phyloP scores from a whole-genome alignment of 2,113 vertebrate genomes.

The Rattus norvegicus region DNA sequence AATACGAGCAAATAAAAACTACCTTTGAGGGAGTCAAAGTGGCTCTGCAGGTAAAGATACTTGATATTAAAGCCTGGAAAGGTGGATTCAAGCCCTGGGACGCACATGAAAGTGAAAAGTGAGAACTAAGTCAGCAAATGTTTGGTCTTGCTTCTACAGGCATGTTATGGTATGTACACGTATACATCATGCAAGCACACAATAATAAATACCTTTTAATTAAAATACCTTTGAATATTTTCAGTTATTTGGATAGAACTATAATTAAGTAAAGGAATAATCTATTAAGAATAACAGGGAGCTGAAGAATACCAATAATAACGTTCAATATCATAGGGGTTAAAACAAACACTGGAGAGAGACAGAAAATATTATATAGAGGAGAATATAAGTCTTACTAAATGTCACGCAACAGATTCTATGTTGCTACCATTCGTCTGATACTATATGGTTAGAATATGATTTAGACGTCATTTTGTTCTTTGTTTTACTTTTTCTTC shows the following conservation, averaged over 20 bases:
- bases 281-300: slow-evolving; percentile 41
- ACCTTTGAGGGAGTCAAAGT: not conserved
- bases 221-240: not conserved
- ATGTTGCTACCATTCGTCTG: not conserved
- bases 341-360: not conserved
- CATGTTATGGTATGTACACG: not conserved
- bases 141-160: not conserved
- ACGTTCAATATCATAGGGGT: not conserved
- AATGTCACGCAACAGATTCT: slow-evolving; percentile 3
- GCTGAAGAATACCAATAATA: not conserved
- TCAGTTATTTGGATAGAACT: slow-evolving; percentile 20
- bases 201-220: not conserved
- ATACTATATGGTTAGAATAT: slow-evolving; percentile 19
- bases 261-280: slow-evolving; percentile 52
- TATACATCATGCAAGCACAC: not conserved
- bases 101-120: not conserved
- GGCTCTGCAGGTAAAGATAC: not conserved
- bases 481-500: not conserved
- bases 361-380: slow-evolving; percentile 46
- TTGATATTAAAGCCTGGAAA: not conserved
- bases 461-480: slow-evolving; percentile 16
- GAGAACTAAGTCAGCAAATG: not conserved
- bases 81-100: too few relatives aligned
- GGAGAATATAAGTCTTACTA: slow-evolving; percentile 24
- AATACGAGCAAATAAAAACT: not conserved